phyloP scores from a whole-genome alignment of 1,140 invertebrate genomes.

The Macrobrachium nipponense region DNA sequence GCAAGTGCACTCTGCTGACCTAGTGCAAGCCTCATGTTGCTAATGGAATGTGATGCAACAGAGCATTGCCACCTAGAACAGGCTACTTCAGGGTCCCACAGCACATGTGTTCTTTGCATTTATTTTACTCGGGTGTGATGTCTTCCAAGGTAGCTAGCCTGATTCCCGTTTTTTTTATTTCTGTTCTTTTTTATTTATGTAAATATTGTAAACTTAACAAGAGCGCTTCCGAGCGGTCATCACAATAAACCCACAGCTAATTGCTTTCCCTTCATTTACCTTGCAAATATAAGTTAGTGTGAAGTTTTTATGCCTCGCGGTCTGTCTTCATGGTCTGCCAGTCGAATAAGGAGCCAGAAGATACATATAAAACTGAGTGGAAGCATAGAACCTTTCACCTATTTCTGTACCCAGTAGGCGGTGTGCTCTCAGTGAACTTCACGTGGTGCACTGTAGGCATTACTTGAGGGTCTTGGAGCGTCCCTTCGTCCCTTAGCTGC shows the following conservation, averaged over 20 bases:
- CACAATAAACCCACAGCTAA: slow-evolving; percentile 13
- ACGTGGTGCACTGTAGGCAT: no score
- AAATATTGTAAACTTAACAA: slow-evolving; percentile 46
- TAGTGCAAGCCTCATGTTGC: no score
- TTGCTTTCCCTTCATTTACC: neutral
- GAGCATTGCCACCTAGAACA: neutral
- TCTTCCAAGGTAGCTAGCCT: slow-evolving; percentile 44
- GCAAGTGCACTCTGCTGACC: no score
- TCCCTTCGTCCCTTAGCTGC: no score
- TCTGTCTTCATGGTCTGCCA: neutral
- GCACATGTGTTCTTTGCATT: neutral
- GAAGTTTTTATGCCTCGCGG: neutral
- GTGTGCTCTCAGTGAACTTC: no score
- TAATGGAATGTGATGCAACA: neutral
- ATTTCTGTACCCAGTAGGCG: no score
- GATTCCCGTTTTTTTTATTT: slow-evolving; percentile 22
- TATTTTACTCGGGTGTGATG: slow-evolving; percentile 19
- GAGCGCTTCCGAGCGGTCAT: slow-evolving; percentile 6
- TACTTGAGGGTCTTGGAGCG: no score
- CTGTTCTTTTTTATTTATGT: neutral
- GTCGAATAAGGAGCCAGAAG: no score
- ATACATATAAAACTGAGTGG: no score
- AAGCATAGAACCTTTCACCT: no score
- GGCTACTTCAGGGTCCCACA: neutral
- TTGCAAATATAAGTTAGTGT: neutral